Evolutionary conservation across 2,888 invertebrate species (phyloP), one percentile per base, ranked within the genome.

Genomic region (Ochropacha duplaris): DNA sequence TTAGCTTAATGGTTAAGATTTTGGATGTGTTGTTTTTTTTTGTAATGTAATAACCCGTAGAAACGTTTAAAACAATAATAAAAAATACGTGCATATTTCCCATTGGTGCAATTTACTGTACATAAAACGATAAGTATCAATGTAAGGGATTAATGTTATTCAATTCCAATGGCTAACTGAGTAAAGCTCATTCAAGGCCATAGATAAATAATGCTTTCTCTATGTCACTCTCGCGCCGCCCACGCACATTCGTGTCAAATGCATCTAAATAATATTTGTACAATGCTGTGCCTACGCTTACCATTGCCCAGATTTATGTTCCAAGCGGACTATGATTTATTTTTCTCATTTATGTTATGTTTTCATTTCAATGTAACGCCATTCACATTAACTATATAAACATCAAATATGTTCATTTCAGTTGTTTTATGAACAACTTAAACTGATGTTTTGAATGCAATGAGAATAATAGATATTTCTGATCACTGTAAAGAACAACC

Each of bases 211-310:
- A 65, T 54, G 76, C 80, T 81, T 81, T 81, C 80, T 74, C 76
- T 68, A 70, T 66, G 52, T 52, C 52, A 52, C 31, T 52, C 52
- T 52, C 31, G 52, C 31, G 31, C 65, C 78, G 78, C 80, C 80
- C 71, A 81, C 80, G 76, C 78, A 72, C 68, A 68, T 62, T 62
- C 78, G 70, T 80, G 80, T 79, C 78, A 81, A 80, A 79, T 78
- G 74, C 76, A 71, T 76, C 75, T 79, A 74, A 74, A 78, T 74
- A 72, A 61, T 56, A 61, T 58, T 54, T 51, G 34, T 36, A 57
- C 51, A 52, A 52, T 31, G 19, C 52, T 22, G 44, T 44, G 22
- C 52, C 52, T 31, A 52, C 52, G 52, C 52, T 19, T 44, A 44
- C 19, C 39, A 44, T 44, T 44, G 44, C 44, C 9, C 44, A 44